Evolutionary conservation across 2,113 vertebrate genomes (phyloP), one percentile per base, ranked within the genome.

Genomic region (Aleadryas rufinucha): DNA sequence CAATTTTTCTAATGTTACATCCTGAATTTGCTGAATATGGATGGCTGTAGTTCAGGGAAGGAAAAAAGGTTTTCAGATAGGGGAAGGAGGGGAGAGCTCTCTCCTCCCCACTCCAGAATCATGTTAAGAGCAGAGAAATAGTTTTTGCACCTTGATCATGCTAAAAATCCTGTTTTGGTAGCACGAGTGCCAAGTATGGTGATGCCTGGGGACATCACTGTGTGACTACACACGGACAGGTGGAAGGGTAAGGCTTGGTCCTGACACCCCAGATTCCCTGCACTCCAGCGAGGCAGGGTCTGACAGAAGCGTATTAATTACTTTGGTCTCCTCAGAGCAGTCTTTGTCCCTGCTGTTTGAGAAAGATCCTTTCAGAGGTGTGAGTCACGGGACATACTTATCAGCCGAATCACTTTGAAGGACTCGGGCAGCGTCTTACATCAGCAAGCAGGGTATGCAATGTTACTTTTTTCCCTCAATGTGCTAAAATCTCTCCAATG

Each of bases 251-350:
- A 41, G 59, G 21, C n/a, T 41, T 64, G 35, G 16, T 77, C 42
- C 35, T 30, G 27, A 42, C 4, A 5, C 26, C 19, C 13, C 52
- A 35, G 41, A 45, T 49, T 42, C 57, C 31, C 76, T 23, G 54
- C 42, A 28, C 28, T 30, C 49, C 50, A 50, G 54, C 0, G 1
- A 69, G 54, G 63, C 54, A 80, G 50, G 54, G 50, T 30, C 53
- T 15, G 2, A 69, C 16, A 0, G 0, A 45, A 10, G 16, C 0
- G 0, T 4, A 16, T 16, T 10, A 57, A 19, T 11, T 8, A 42
- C 39, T 59, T 64, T 9, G 19, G 22, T 28, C 44, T 22, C 31
- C 35, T 39, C 69, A 59, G 52, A 70, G 84, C 39, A 54, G 41
- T 6, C 74, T 60, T 75, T 49, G 66, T 57, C 53, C 44, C 82